Evolutionary conservation across 2,797 vertebrate species (phyloP).

Genomic region (Melanitta fusca): DNA sequence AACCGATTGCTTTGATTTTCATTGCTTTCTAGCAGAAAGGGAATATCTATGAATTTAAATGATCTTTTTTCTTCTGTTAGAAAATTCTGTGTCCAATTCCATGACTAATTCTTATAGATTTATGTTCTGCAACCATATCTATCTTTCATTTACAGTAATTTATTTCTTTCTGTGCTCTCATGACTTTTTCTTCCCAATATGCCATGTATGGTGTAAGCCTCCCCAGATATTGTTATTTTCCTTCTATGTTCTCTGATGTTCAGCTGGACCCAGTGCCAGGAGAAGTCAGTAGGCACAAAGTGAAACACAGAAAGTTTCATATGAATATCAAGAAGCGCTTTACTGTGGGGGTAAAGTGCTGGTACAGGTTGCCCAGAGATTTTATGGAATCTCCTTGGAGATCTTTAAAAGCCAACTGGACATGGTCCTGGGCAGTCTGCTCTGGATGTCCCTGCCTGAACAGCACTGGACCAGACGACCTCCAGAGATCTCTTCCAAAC

Average conservation of each 20-base stretch:
- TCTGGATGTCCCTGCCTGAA: too few relatives aligned
- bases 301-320: too few relatives aligned
- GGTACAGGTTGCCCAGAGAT: too few relatives aligned
- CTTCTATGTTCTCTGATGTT: neutral
- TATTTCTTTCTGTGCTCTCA: neutral
- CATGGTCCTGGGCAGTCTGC: too few relatives aligned
- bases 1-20: neutral
- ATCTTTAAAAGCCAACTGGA: too few relatives aligned
- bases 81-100: neutral
- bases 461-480: too few relatives aligned
- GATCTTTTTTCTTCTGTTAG: neutral
- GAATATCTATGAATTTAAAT: neutral
- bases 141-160: neutral
- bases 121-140: neutral
- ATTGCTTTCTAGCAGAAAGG: neutral
- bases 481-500: too few relatives aligned
- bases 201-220: neutral
- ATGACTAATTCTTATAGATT: neutral
- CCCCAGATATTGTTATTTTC: neutral
- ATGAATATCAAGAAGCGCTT: too few relatives aligned
- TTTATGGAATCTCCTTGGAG: too few relatives aligned
- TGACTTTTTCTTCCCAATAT: neutral
- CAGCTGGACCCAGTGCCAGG: too few relatives aligned
- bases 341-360: too few relatives aligned
- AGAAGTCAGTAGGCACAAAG: too few relatives aligned